Evolutionary conservation across 2,888 invertebrate species (phyloP), one percentile per base, ranked within the genome.

Genomic region (Bhutanitis thaidina): DNA sequence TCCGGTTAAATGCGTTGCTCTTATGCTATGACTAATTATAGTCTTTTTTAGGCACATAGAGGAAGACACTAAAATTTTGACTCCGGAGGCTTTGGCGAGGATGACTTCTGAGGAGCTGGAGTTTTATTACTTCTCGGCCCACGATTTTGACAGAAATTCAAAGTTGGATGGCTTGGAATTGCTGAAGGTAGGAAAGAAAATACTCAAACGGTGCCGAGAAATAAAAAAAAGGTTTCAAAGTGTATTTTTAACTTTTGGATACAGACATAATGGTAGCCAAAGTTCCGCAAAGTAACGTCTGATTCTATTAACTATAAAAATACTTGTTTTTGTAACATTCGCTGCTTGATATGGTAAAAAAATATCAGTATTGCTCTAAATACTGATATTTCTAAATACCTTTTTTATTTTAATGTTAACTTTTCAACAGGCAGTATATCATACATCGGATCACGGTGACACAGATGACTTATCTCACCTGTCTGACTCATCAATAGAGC

Each of bases 141-240:
- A 98, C 66, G 98, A 98, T 74, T 94, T 94, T 58, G 97, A 98
- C 73, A 95, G 94, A 71, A 97, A 98, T 74, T 94, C 94, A 1
- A 95, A 94, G 67, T 83, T 98, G 53, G 98, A 98, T 75, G 98
- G 98, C 0, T 81, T 97, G 53, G 98, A 98, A 86, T 92, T 98
- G 67, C 84, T 97, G 46, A 92, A 92, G 77, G 92, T 89, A 59
- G 43, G 7, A 12, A 36, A 12, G 14, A 12, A 4, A 16, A 15
- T 30, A 27, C 27, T 27, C 12, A 16, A 43, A 20, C 20, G 20
- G 5, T 20, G n/a, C n/a, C n/a, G n/a, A n/a, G 5, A 20, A 20
- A 20, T 20, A 20, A 20, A 20, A 20, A 20, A 20, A n/a, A n/a
- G 20, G 20, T 20, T 20, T 20, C 20, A 20, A n/a, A n/a, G n/a